Base-by-base conservation (phyloP, 1,140 invertebrate species). In the Cydia fagiglandana region DNA sequence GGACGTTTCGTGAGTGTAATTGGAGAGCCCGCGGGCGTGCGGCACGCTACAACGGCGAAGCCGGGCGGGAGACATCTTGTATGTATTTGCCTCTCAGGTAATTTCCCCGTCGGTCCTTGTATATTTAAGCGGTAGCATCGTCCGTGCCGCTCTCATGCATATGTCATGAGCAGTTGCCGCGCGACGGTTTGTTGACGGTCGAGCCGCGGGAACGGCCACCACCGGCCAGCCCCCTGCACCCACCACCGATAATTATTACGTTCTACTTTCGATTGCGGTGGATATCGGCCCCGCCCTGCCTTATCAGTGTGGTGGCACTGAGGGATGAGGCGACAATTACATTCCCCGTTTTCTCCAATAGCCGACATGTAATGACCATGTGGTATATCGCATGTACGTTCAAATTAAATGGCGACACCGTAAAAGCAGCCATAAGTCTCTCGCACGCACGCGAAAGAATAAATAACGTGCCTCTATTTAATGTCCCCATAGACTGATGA, bases 121-220 rank as follows among this genome's bases (percentile, higher is more conserved):
- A 91, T 92, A 92, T 92, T 90, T 88, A 91, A 91, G 86, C 85
- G 88, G 80, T 76, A 80, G 80, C 81, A 80, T 81, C 83, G 86
- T 88, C 84, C 84, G 81, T 80, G 81, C 81, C 88, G 78, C 84
- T 90, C 88, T 91, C 90, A 93, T 93, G 90, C 91, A 93, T 91
- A 91, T 91, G 88, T 93, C 90, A 93, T 93, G 90, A 93, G 86
- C 85, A 83, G 91, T 93, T 91, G 91, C 91, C 83, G 79, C 53
- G 91, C 89, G 84, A 93, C 91, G 81, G 90, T 93, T 93, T 93
- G 91, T 93, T 93, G 91, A 88, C 90, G 88, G 85, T 90, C 80
- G 77, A 79, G 78, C 84, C 87, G 87, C 88, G 89, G 88, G 91
- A 91, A 91, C 81, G 77, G 81, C 81, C 81, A 84, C 88, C 89